Percentiles rank a stretch among this genome's conserved stretches.
Conservation (phyloP, 2,113 vertebrate genomes). For the Colaptes auratus region DNA sequence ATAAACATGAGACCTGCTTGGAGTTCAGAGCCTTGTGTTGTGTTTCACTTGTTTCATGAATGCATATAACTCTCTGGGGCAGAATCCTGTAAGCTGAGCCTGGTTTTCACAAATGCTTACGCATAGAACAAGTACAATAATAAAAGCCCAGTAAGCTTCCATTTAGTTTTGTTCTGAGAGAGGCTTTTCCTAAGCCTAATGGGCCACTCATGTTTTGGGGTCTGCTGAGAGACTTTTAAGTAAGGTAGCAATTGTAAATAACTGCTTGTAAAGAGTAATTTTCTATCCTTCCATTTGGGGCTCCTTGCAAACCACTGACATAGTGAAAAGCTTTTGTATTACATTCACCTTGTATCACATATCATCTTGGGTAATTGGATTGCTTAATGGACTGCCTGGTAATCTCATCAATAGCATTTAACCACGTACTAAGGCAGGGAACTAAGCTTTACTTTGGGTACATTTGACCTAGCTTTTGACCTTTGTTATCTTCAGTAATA, state of each 20-base stretch:
- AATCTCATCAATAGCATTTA: constrained; percentile 20
- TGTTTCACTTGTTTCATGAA: background rate
- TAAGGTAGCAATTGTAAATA: background rate
- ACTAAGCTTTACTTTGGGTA: background rate
- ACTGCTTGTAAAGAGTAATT: background rate
- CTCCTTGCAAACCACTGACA: background rate
- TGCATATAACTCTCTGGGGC: background rate
- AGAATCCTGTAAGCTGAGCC: background rate
- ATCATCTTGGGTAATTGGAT: background rate
- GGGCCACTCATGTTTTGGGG: background rate
- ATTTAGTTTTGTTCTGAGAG: background rate
- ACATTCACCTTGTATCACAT: background rate
- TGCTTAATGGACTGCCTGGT: background rate
- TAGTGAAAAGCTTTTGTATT: background rate
- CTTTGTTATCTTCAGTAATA: background rate
- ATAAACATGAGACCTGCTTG: constrained; percentile 25
- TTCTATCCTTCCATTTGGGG: background rate
- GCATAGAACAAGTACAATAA: background rate
- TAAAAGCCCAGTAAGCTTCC: background rate
- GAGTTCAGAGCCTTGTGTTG: background rate
- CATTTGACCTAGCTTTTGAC: background rate
- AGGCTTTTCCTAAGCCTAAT: background rate
- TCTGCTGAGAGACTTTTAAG: background rate
- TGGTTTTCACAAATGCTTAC: background rate
- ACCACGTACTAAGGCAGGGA: background rate